Evolutionary conservation across 2,113 vertebrate genomes (phyloP), one percentile per base, ranked within the genome.

Genomic region (Larimichthys polyactis): DNA sequence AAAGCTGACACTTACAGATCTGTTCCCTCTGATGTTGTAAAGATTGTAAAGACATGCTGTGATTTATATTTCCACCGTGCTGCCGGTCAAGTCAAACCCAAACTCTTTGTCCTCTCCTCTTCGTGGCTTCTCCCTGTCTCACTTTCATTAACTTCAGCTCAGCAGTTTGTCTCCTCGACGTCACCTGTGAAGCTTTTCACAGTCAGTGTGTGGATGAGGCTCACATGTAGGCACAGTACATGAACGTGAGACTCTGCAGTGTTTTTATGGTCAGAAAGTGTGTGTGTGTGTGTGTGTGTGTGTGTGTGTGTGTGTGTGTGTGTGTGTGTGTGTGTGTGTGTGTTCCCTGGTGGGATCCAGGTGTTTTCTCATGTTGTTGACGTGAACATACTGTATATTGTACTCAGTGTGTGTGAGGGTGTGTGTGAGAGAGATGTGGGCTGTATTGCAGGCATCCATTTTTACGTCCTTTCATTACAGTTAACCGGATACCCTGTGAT

Each of bases 381-480:
- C 63, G 14, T 62, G 82, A 54, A 58, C 8, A 0, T 58, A 73
- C 78, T 74, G 74, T 72, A 51, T 15, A 5, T 8, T 29, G n/a
- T 44, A 16, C 59, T 46, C 2, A 24, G 43, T 78, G 66, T 77
- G 20, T 71, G 52, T 62, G 49, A 11, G 54, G 15, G 58, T 16
- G 59, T 43, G 27, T 27, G 55, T 1, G 51, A 0, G 20, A 10
- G 54, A 60, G 60, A 62, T 4, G 2, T 51, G 62, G 40, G 63
- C 36, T 79, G 43, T 65, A 65, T 63, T 68, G 73, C 73, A 85
- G 70, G 79, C 68, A 82, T 86, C 63, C 57, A 54, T 76, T 87
- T 86, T 88, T 71, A 82, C 55, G 12, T 86, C 89, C 91, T 90
- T 81, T 91, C 86, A 91, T 92, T 90, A 89, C 71, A 81, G 69